Conservation (phyloP, 2,888 invertebrate genomes). For the Dynastes tityus region DNA sequence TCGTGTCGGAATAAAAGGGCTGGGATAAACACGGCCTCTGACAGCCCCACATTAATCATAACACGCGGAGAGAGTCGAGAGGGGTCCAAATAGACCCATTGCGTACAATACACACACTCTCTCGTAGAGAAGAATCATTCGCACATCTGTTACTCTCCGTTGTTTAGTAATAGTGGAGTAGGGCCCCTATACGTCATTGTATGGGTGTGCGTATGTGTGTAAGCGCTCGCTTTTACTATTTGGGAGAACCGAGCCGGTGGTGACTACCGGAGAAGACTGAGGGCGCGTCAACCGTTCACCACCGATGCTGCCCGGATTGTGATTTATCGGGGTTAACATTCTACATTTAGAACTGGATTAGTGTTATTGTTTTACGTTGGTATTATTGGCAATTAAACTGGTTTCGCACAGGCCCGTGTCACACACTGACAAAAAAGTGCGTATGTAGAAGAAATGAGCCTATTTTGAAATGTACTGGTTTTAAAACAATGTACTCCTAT, state of each 20-base stretch:
- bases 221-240: conserved; percentile 30
- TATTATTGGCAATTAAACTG: conserved; percentile 43
- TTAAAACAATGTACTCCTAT: no score
- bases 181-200: conserved; percentile 53
- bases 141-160: conserved; percentile 60
- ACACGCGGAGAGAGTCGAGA: conserved; percentile 62
- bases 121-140: conserved; percentile 58
- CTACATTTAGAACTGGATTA: conserved; percentile 51
- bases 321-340: conserved; percentile 54
- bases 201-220: conserved; percentile 48
- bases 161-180: conserved; percentile 26
- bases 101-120: conserved; percentile 58
- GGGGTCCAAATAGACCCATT: conserved; percentile 65
- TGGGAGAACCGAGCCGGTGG: conserved; percentile 14
- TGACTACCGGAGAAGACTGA: conserved; percentile 44
- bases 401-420: neutral
- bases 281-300: conserved; percentile 47
- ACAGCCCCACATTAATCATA: conserved; percentile 69
- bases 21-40: conserved; percentile 67
- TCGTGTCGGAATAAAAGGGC: conserved; percentile 68
- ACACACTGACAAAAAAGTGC: no score
- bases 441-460: no score
- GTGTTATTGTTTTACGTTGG: conserved; percentile 47
- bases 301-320: conserved; percentile 47
- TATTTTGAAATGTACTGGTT: no score